Conservation (phyloP, 1,140 invertebrate species). For the Saccostrea cuccullata region DNA sequence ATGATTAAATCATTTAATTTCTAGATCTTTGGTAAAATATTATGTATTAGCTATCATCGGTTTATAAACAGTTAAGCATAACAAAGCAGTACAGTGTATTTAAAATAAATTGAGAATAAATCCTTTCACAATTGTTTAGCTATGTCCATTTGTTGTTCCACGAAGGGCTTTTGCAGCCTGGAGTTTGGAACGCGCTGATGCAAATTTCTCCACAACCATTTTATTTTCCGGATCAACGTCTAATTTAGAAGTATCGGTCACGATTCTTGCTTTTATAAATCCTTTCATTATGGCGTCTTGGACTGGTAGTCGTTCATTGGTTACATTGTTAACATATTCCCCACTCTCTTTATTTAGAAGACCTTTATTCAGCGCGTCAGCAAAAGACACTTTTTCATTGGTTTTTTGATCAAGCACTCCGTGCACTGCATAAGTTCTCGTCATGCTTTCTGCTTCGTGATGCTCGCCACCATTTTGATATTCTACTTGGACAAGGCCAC, state of each 20-base stretch:
- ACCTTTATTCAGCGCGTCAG: constrained; percentile 67
- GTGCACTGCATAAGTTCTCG: constrained; percentile 76
- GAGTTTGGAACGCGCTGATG: constrained; percentile 67
- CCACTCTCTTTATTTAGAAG: constrained; percentile 72
- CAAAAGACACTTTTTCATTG: constrained; percentile 73
- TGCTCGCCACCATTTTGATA: constrained; percentile 65
- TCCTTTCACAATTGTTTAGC: neutral
- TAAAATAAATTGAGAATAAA: neutral
- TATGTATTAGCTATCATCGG: neutral
- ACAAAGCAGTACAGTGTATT: neutral
- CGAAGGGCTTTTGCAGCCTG: constrained; percentile 72
- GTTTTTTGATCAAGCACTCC: constrained; percentile 73
- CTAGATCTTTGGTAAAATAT: neutral
- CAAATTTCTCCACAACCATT: constrained; percentile 74
- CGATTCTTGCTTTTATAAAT: constrained; percentile 75
- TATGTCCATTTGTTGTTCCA: constrained; percentile 17
- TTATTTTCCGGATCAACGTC: constrained; percentile 75
- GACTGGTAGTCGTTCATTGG: constrained; percentile 69
- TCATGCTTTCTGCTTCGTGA: constrained; percentile 62
- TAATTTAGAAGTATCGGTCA: constrained; percentile 72
- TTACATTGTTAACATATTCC: constrained; percentile 74
- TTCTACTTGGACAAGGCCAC: constrained; percentile 70
- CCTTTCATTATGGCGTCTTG: constrained; percentile 77
- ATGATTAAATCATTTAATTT: neutral
- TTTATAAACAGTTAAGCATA: neutral